Evolutionary conservation across 2,113 vertebrate genomes (phyloP).

Genomic region (Varanus komodoensis): DNA sequence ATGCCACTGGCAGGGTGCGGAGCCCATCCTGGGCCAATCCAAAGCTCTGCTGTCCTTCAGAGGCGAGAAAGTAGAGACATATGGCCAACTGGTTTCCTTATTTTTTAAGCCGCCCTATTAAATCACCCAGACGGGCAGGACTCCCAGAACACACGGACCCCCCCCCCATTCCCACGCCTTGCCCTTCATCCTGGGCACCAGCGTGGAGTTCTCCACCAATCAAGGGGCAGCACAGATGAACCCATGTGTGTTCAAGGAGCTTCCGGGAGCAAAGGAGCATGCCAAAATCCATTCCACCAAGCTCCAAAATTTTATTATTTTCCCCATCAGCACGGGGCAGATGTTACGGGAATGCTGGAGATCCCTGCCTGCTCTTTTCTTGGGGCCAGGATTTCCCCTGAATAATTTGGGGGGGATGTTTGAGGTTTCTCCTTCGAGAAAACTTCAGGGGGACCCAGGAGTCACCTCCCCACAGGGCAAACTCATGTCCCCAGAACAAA

Average conservation of each 20-base stretch:
- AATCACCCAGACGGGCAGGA: conserved; percentile 32
- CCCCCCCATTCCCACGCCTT: not conserved
- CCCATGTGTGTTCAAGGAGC: no score
- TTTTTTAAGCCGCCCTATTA: conserved; percentile 28
- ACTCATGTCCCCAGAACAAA: no score
- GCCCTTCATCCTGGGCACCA: fast-evolving
- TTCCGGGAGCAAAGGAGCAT: not conserved
- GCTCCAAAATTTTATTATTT: no score
- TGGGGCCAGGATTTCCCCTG: no score
- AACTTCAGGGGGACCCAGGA: no score
- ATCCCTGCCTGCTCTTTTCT: no score
- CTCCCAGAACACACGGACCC: conserved; percentile 9
- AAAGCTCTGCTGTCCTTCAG: not conserved
- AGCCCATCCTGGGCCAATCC: not conserved
- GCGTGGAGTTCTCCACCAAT: fast-evolving
- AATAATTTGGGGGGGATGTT: no score
- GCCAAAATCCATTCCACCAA: not conserved
- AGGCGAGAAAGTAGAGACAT: not conserved
- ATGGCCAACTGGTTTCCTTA: conserved; percentile 10
- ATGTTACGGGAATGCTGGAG: no score
- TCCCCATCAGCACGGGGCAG: no score
- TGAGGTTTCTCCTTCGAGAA: no score
- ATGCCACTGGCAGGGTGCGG: not conserved
- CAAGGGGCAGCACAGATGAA: not conserved
- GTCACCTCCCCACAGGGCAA: no score